Evolutionary conservation across 92 coral and sea anemone genomes (phyloP), one percentile per base, ranked within the genome.

Genomic region (Metridium senile): DNA sequence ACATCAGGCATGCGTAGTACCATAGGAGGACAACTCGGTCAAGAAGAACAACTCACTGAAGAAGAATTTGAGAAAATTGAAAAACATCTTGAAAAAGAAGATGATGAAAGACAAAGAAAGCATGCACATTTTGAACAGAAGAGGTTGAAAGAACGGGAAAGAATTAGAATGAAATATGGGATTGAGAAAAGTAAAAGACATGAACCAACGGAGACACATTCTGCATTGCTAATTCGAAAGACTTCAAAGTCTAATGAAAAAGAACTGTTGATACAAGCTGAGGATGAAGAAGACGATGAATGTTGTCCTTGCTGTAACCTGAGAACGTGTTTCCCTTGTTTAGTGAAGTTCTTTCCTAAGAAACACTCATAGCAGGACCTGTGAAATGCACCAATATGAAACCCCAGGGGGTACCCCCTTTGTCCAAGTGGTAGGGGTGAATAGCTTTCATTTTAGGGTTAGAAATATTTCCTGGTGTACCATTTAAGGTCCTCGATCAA

Each of bases 101-200:
- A 89, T 35, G 79, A 27, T 18, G 33, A 52, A 13, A 78, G 97
- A 0, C 79, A 72, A 31, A 85, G 84, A 80, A 86, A 82, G 62
- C 82, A 88, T 58, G 58, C 75, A 23, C 69, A 72, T 27, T 66
- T 71, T 66, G 97, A 92, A 58, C 76, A 65, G 4, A 62, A 78
- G 23, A 82, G 97, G 65, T 74, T 88, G 58, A 86, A 77, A 63
- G 17, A 69, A 26, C 68, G 97, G 13, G 66, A 69, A 17, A 69
- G 77, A 26, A 92, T 92, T 4, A 74, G 90, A 54, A 80, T 66
- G 54, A 92, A 92, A 23, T 92, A 92, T 58, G 97, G 97, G n/a
- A 92, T 92, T 16, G 69, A 76, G 64, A 89, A 85, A 62, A 84
- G 93, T 63, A 83, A 81, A 76, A 70, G 83, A 17, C 93, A 92